These are phyloP conservation scores for Lutjanus erythropterus DNA, from an alignment of 2,113 vertebrate genomes.

Conservation along the genomic window DNA sequence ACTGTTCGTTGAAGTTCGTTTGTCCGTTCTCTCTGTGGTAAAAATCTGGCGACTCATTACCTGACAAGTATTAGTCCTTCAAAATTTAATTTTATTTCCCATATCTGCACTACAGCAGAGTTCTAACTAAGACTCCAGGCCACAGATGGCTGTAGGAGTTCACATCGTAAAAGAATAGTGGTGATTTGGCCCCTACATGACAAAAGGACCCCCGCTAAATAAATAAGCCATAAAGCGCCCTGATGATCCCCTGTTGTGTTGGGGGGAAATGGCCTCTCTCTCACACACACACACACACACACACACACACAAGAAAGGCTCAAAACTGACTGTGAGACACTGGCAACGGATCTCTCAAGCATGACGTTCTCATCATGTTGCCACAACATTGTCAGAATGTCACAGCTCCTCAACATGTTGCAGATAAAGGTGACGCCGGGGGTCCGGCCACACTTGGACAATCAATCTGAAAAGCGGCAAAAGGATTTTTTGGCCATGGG, in stretches of 20 bases:
- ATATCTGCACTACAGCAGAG: not conserved
- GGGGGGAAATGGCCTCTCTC: conserved; percentile 35
- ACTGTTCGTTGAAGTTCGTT: not conserved
- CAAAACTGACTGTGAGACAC: conserved; percentile 42
- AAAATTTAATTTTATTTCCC: not conserved
- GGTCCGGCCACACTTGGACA: conserved; percentile 33
- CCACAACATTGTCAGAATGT: conserved; percentile 79
- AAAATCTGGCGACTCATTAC: not conserved
- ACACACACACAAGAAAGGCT: conserved; percentile 1
- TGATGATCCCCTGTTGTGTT: conserved; percentile 37
- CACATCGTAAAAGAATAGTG: not conserved
- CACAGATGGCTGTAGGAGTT: conserved; percentile 36
- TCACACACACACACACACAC: conserved; percentile 4
- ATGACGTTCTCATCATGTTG: conserved; percentile 76
- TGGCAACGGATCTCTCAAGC: conserved; percentile 59
- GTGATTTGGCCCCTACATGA: conserved; percentile 6
- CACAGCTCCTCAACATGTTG: conserved; percentile 53
- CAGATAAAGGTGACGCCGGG: conserved; percentile 44
- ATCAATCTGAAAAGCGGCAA: conserved; percentile 41
- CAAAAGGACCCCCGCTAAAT: not conserved
- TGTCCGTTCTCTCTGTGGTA: not conserved
- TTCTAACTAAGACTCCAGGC: not conserved
- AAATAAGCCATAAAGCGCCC: conserved; percentile 29
- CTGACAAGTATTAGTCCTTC: not conserved
- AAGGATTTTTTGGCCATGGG: conserved; percentile 13